These are phyloP conservation scores for Macrotis lagotis DNA, from an alignment of 2,113 vertebrate species.

Conservation along the genomic window DNA sequence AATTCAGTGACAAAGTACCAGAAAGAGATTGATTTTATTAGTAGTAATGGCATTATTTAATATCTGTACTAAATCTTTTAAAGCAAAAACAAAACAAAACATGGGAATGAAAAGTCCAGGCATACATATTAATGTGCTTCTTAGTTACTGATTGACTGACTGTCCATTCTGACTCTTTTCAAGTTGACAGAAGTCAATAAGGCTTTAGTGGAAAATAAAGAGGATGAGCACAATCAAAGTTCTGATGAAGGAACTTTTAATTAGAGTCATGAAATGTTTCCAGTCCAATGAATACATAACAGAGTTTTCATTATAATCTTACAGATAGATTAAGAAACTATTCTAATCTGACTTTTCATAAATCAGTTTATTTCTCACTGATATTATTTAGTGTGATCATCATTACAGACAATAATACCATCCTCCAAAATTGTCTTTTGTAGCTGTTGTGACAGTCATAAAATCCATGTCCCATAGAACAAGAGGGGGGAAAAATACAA, in stretches of 20 bases:
- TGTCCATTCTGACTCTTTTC: conserved; percentile 34
- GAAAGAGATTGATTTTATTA: background rate
- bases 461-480: background rate
- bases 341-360: background rate
- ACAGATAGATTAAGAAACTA: background rate
- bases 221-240: conserved; percentile 49
- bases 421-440: background rate
- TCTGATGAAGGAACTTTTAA: background rate
- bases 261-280: conserved; percentile 8
- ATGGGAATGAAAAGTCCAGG: background rate
- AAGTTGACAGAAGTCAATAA: conserved; percentile 32
- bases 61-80: background rate
- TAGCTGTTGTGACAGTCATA: background rate
- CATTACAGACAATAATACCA: background rate
- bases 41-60: background rate
- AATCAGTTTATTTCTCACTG: conserved; percentile 14
- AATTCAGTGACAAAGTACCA: background rate
- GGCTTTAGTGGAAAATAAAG: conserved; percentile 39
- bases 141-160: conserved; percentile 5
- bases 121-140: background rate
- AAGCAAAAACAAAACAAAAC: background rate
- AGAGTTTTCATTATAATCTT: background rate
- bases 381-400: conserved; percentile 23
- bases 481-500: background rate
- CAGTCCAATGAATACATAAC: background rate